Conservation (phyloP, 1,140 invertebrate species). For the Argopecten irradians region DNA sequence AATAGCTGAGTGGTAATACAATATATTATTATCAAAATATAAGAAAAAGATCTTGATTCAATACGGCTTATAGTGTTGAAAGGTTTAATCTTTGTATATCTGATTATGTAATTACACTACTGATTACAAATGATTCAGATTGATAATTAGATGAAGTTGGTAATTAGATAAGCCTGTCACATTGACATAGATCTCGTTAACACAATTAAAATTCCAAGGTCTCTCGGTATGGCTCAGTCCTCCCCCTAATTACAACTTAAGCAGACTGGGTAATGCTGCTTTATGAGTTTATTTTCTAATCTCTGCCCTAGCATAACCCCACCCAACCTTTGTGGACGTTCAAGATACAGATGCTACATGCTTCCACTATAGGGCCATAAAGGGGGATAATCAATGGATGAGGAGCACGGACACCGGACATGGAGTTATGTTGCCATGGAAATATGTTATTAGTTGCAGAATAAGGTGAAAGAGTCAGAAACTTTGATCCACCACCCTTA, state of each 20-base stretch:
- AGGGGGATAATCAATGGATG: too few species aligned
- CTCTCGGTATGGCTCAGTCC: not conserved
- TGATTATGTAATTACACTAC: not conserved
- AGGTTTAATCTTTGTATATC: not conserved
- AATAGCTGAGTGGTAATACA: too few species aligned
- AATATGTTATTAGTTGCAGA: too few species aligned
- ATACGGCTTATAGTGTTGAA: not conserved
- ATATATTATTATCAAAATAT: too few species aligned
- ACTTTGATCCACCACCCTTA: too few species aligned
- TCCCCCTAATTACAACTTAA: not conserved
- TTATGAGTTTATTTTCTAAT: not conserved
- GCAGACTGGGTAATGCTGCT: not conserved
- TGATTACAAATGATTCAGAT: not conserved
- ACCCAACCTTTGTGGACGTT: too few species aligned
- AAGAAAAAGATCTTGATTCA: too few species aligned
- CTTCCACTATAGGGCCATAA: too few species aligned
- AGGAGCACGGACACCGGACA: too few species aligned
- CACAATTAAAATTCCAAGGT: not conserved
- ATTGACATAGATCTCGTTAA: slow-evolving; percentile 6
- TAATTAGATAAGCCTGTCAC: slow-evolving; percentile 1
- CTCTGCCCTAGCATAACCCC: not conserved
- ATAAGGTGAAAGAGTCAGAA: too few species aligned
- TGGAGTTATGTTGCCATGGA: too few species aligned
- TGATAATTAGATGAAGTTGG: not conserved
- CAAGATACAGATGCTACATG: too few species aligned